Evolutionary conservation across 2,113 vertebrate genomes (phyloP).

Genomic region (Hemicordylus capensis): DNA sequence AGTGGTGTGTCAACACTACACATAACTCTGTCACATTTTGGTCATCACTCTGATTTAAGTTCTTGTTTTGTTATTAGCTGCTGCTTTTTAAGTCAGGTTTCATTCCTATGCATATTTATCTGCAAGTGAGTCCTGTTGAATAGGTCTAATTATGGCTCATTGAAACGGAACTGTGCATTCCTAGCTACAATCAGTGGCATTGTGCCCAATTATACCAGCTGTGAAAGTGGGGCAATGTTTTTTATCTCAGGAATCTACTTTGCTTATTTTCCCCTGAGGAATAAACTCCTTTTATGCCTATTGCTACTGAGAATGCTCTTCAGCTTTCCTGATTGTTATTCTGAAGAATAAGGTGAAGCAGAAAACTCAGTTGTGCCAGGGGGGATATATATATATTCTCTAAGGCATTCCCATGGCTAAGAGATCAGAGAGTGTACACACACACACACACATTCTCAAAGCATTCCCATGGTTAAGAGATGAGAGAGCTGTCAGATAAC

Average conservation of each 20-base stretch:
- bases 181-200: background rate
- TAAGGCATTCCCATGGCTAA: too few species aligned
- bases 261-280: background rate
- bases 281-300: background rate
- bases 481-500: too few species aligned
- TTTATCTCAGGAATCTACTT: background rate
- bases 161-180: too few species aligned
- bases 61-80: background rate
- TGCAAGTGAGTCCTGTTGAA: background rate
- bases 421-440: background rate
- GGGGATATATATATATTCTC: background rate
- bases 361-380: background rate
- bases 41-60: background rate
- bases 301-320: background rate
- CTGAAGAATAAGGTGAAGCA: background rate
- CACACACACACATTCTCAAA: too few species aligned
- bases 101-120: too few species aligned
- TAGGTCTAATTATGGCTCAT: background rate
- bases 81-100: background rate
- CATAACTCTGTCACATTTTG: background rate
- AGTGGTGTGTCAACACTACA: background rate
- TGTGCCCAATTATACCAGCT: background rate
- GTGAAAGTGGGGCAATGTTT: background rate
- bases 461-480: too few species aligned
- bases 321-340: background rate